These are phyloP conservation scores for Bambusicola thoracicus DNA, from an alignment of 2,113 vertebrate species.

Conservation along the genomic window DNA sequence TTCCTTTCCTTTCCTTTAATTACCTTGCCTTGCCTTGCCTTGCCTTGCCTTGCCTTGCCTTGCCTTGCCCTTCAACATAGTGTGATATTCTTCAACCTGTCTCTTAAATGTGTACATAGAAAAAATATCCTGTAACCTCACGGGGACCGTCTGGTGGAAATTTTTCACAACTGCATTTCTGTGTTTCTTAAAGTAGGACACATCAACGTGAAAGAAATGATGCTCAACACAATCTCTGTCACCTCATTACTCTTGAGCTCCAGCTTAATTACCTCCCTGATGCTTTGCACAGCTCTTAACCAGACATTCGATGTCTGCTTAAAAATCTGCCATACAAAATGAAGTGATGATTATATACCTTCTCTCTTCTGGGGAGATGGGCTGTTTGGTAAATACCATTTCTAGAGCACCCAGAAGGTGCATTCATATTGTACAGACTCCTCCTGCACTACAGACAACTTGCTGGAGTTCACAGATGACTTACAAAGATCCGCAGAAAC, in stretches of 20 bases:
- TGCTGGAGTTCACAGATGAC: neutral
- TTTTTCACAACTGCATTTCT: slow-evolving; percentile 38
- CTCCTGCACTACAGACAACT: neutral
- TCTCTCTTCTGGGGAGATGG: neutral
- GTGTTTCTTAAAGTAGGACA: slow-evolving; percentile 53
- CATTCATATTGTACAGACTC: neutral
- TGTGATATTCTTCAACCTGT: slow-evolving; percentile 19
- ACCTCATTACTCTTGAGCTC: slow-evolving; percentile 63
- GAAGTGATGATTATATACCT: slow-evolving; percentile 1
- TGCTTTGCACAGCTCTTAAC: slow-evolving; percentile 51
- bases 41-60: neutral
- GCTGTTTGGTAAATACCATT: neutral
- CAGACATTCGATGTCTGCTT: slow-evolving; percentile 22
- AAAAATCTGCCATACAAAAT: slow-evolving; percentile 38
- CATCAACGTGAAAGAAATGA: slow-evolving; percentile 22
- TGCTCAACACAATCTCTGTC: slow-evolving; percentile 49
- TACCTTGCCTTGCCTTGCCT: neutral
- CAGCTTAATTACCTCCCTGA: slow-evolving; percentile 55
- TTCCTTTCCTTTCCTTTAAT: too few species aligned
- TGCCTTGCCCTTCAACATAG: neutral
- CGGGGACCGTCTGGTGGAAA: neutral
- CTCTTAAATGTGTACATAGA: neutral
- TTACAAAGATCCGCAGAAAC: neutral
- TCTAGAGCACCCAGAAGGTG: neutral
- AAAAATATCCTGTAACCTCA: neutral